Evolutionary conservation across 1,140 invertebrate species (phyloP).

Genomic region (Amphibalanus amphitrite): DNA sequence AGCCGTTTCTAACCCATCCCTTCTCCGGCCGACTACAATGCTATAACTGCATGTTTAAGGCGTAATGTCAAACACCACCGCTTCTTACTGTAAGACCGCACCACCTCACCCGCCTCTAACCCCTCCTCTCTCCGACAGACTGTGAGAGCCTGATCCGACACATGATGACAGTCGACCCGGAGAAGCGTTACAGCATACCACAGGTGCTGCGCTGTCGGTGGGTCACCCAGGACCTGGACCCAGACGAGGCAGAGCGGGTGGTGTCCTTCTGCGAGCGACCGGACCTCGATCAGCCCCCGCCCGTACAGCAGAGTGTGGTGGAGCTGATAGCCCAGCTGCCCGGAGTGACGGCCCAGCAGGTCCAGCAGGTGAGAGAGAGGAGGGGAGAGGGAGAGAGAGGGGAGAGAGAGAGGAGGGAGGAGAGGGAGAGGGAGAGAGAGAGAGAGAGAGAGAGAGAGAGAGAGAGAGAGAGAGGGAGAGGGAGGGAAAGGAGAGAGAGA

Average conservation of each 20-base stretch:
- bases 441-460: no score
- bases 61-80: no score
- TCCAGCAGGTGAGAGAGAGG: background rate
- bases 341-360: background rate
- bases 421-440: no score
- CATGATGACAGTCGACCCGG: slow-evolving; percentile 76
- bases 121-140: slow-evolving; percentile 33
- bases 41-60: no score
- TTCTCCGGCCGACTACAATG: slow-evolving; percentile 62
- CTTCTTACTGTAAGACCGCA: no score
- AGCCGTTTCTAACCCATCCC: slow-evolving; percentile 8
- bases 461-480: no score
- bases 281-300: slow-evolving; percentile 5
- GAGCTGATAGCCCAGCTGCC: slow-evolving; percentile 9
- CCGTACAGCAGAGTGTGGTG: slow-evolving; percentile 8
- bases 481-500: no score
- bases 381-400: no score
- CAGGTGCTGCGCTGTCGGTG: slow-evolving; percentile 77
- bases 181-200: slow-evolving; percentile 62
- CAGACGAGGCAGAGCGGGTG: background rate
- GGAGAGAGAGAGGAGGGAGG: no score
- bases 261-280: slow-evolving; percentile 3
- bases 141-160: slow-evolving; percentile 82
- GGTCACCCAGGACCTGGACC: slow-evolving; percentile 45
- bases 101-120: no score